Conservation (phyloP, 2,888 invertebrate genomes). For the Gibbula magus region DNA sequence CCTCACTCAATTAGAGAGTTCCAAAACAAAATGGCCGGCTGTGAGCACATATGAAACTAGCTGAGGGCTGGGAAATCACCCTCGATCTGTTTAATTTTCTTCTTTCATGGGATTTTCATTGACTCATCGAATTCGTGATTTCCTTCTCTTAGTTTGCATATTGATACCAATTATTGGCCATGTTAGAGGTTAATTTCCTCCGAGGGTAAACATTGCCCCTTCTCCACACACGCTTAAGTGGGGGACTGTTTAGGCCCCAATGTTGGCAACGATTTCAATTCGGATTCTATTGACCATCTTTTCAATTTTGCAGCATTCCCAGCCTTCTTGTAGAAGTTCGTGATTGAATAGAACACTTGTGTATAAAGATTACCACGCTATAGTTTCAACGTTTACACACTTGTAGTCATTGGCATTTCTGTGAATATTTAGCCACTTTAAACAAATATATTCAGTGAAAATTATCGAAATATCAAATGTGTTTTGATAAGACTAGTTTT, state of each 20-base stretch:
- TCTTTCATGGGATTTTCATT: constrained; percentile 22
- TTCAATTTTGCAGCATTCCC: neutral
- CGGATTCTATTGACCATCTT: constrained; percentile 4
- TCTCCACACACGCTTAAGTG: constrained; percentile 6
- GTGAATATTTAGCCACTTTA: too few relatives aligned
- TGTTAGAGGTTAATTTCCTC: constrained; percentile 30
- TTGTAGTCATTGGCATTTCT: neutral
- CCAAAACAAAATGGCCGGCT: constrained; percentile 6
- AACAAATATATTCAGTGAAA: too few relatives aligned
- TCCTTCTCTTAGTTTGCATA: constrained; percentile 14
- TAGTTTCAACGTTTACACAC: neutral
- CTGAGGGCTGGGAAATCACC: neutral
- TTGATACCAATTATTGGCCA: constrained; percentile 22
- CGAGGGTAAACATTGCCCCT: constrained; percentile 20
- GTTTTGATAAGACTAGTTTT: too few relatives aligned
- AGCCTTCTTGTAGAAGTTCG: too few relatives aligned
- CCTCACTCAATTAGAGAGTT: constrained; percentile 10
- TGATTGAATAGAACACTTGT: neutral
- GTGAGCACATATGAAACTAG: neutral
- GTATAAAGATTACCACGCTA: neutral
- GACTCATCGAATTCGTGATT: constrained; percentile 29
- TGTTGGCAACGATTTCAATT: constrained; percentile 5
- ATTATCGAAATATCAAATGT: too few relatives aligned
- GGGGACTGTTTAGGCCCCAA: neutral
- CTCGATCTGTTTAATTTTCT: constrained; percentile 12